Base-by-base conservation (phyloP, 2,113 vertebrate species). In the Peromyscus maniculatus region DNA sequence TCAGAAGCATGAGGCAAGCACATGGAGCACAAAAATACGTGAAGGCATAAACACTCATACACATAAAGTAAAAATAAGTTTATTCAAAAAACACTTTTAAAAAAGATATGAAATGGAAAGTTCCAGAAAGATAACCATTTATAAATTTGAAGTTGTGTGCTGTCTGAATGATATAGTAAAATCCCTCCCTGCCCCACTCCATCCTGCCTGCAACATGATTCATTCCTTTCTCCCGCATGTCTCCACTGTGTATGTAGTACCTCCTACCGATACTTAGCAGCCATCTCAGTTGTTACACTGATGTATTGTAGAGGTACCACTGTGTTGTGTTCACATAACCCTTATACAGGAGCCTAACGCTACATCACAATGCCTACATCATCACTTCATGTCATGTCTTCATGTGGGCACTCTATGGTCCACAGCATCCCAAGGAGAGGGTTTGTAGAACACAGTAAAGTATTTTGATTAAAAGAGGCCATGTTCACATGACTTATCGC, bases 181-280 rank as follows among this genome's bases (percentile, higher is more conserved):
- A 57, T 24, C 36, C 26, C 46, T 66, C 72, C 52, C n/a, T 16
- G 57, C 5, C 26, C 26, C n/a, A 5, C 19, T 71, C 19, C 36
- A n/a, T 52, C 62, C 62, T 39, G 39, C 33, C n/a, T 7, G 2
- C 8, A 33, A 0, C 1, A 1, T 2, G n/a, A 36, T 2, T 46
- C 28, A 31, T 26, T 26, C 78, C 24, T 67, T 16, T 49, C 11
- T 17, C 12, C 62, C 24, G 36, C 0, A 5, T 74, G 6, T 57
- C 66, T 21, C 24, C 2, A 24, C 46, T 66, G 16, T 66, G 16
- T 74, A 33, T 64, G 12, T 17, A 3, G 22, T n/a, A 12, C 28
- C 3, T 15, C 55, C 64, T 12, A 9, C 13, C 62, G 6, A 26
- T 55, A 72, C 43, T n/a, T 24, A 49, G 39, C 33, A 22, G 11